Base-by-base conservation (phyloP, 2,888 invertebrate species). In the Thumatha senex region DNA sequence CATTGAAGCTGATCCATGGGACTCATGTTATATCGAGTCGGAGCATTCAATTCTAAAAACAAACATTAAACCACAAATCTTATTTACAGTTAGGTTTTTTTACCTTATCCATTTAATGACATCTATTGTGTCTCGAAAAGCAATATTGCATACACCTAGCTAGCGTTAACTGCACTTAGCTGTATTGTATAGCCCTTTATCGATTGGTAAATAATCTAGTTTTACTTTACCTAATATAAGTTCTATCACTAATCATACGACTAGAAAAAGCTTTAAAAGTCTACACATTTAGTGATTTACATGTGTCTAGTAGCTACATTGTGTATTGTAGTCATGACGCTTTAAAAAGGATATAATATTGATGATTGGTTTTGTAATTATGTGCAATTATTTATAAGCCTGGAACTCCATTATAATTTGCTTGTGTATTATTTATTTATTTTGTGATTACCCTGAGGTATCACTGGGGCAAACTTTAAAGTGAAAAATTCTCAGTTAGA, bases 181-280 rank as follows among this genome's bases (percentile, higher is more conserved):
- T 24, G n/a, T 24, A 24, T 24, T 24, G 41, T 35, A 14, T 54
- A 35, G 41, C 40, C 34, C 40, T 43, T n/a, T n/a, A n/a, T n/a
- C n/a, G n/a, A n/a, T 15, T 34, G 3, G 11, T 33, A 10, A 33
- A 48, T 41, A 45, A 48, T 54, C 51, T 49, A 44, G n/a, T 13
- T 14, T 14, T 14, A 18, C 18, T 36, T 15, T 48, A n/a, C 12
- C 50, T 51, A 24, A 4, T 5, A 24, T 24, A 24, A 24, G 18
- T 35, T 15, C 36, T 38, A 24, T 41, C 35, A 38, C 41, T 48
- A 31, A 31, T 24, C 8, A 18, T 29, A 43, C 33, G 38, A 38
- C 18, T 38, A 47, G 39, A 14, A 56, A 54, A 64, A 60, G 61
- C 61, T 62, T 64, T 63, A 62, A 58, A 56, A 15, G 30, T 33